Percentiles rank a stretch among this genome's conserved stretches.
These are phyloP conservation scores for Megaustenia siamemsis DNA, from an alignment of 2,888 invertebrate species.

Conservation along the genomic window DNA sequence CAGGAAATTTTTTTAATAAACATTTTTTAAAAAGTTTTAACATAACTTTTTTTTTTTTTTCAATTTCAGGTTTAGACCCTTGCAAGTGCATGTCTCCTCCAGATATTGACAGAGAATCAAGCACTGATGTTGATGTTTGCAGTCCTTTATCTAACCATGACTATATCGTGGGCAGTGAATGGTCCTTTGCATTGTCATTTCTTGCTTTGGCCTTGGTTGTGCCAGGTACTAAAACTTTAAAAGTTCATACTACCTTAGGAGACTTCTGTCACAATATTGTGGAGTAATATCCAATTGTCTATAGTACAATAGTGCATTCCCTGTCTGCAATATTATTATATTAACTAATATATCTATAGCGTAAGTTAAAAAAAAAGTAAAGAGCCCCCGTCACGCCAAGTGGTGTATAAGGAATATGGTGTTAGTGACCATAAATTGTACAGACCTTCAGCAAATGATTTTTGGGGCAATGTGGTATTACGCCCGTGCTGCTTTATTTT, in stretches of 20 bases:
- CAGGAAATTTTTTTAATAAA: too few species aligned
- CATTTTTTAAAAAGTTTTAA: too few species aligned
- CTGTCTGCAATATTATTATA: neutral
- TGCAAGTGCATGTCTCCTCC: constrained; percentile 47
- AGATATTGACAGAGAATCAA: constrained; percentile 31
- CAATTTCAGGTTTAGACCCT: neutral
- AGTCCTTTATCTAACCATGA: constrained; percentile 93
- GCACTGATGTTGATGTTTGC: constrained; percentile 83
- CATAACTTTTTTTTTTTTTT: neutral
- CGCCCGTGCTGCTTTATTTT: too few species aligned
- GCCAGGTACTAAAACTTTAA: constrained; percentile 19
- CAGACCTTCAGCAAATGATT: too few species aligned
- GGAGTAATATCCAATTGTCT: neutral
- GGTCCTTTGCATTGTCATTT: constrained; percentile 96
- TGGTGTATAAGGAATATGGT: too few species aligned
- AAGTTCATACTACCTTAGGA: neutral
- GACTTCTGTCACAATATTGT: neutral
- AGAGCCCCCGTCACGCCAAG: too few species aligned
- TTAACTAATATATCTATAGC: too few species aligned
- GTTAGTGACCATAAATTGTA: too few species aligned
- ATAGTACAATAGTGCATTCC: neutral
- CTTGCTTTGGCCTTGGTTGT: constrained; percentile 82
- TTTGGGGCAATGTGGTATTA: too few species aligned
- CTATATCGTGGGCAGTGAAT: constrained; percentile 91
- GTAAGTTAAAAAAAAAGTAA: too few species aligned